Conservation (phyloP, 2,888 invertebrate species). For the Trachelus stipa region DNA sequence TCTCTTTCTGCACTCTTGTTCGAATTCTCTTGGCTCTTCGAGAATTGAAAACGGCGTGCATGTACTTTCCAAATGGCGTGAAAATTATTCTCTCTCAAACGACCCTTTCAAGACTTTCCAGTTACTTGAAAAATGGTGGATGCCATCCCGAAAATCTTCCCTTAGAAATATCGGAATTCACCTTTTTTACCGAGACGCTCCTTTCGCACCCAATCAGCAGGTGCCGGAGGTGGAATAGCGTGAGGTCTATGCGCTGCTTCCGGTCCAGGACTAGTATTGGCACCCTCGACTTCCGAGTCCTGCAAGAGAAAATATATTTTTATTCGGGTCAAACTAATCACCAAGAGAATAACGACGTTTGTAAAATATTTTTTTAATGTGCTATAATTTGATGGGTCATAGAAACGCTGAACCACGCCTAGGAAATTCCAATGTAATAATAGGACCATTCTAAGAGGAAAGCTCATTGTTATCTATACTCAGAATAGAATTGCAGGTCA, state of each 20-base stretch:
- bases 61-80: slow-evolving; percentile 6
- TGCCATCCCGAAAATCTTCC: slow-evolving; percentile 2
- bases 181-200: slow-evolving; percentile 94
- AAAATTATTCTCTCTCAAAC: neutral
- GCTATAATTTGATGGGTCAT: neutral
- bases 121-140: neutral
- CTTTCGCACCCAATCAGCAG: slow-evolving; percentile 87
- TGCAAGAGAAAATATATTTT: slow-evolving; percentile 27
- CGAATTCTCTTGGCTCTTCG: neutral
- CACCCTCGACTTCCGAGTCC: slow-evolving; percentile 64
- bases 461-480: neutral
- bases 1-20: neutral
- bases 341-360: slow-evolving; percentile 9
- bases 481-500: neutral
- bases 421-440: neutral
- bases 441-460: neutral
- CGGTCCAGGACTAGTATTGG: slow-evolving; percentile 65
- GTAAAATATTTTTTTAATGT: neutral
- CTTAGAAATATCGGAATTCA: slow-evolving; percentile 92
- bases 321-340: neutral
- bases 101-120: neutral
- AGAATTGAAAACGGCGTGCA: neutral
- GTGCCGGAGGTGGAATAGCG: slow-evolving; percentile 71
- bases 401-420: neutral
- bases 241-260: slow-evolving; percentile 63